Base-by-base conservation (phyloP, 37 sponge, comb jelly and placozoan genomes). In the Geodia barretti region DNA sequence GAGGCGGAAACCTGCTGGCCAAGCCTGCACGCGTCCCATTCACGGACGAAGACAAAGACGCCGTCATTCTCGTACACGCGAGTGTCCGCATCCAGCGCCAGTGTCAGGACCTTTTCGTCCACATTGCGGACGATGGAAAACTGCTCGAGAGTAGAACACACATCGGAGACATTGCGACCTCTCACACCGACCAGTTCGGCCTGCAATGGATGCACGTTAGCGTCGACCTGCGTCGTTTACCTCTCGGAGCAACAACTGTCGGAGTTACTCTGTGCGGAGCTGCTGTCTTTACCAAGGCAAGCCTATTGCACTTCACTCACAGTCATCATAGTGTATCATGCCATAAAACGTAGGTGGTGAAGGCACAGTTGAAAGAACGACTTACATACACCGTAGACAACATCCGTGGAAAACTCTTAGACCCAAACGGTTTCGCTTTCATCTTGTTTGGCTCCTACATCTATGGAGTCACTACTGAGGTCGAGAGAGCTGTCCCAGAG, bases 371-470 rank as follows among this genome's bases (percentile, higher is more conserved):
- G 26, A n/a, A n/a, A n/a, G n/a, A n/a, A n/a, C n/a, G n/a, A n/a
- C n/a, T n/a, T 5, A 28, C 64, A 28, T n/a, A 28, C 1, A n/a
- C 26, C 9, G 64, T 62, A 5, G 64, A 62, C 64, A 62, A 62
- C 8, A 28, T 62, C 1, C n/a, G 64, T n/a, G 64, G 64, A 28
- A 28, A 28, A 41, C 32, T 79, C 32, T 0, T 79, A 42, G 79
- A 65, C 47, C 29, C 11, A 43, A 39, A 79, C 8, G 68, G 68
- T 31, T 28, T 79, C 21, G 68, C 79, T n/a, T 19, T 79, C 41
- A 39, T 79, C 25, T 29, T 65, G 23, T 21, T 62, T 23, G 79
- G 79, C 9, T 20, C 62, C 64, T 79, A 79, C 65, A 66, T 33
- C 20, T 0, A 65, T 39, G 68, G 79, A 14, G 36, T 65, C 14